These are phyloP conservation scores for Spodoptera picta DNA, from an alignment of 2,888 invertebrate genomes.

Conservation along the genomic window DNA sequence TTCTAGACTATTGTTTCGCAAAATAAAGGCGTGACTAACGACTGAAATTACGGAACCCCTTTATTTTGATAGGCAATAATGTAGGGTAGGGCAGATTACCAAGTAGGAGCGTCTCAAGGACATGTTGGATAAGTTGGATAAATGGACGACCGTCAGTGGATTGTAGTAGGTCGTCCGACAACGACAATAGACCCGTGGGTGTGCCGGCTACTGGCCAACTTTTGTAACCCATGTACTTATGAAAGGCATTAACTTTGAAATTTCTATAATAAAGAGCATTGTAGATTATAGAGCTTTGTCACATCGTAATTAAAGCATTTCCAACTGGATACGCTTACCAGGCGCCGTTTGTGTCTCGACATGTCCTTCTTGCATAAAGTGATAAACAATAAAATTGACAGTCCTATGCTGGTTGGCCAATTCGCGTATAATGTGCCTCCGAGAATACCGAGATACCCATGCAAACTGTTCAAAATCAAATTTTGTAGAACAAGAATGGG, in stretches of 20 bases:
- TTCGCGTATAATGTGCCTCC: no score
- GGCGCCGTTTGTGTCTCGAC: no score
- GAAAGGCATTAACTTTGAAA: constrained; percentile 18
- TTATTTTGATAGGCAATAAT: constrained; percentile 44
- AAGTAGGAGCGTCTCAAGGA: constrained; percentile 56
- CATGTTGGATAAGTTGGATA: constrained; percentile 40
- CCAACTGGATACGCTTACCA: no score
- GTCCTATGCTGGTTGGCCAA: no score
- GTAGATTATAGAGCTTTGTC: constrained; percentile 19
- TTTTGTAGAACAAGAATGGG: no score
- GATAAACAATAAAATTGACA: no score
- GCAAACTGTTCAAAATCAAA: no score
- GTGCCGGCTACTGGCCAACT: constrained; percentile 51
- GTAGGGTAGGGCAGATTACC: constrained; percentile 54
- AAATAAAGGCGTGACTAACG: constrained; percentile 28
- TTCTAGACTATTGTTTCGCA: constrained; percentile 33
- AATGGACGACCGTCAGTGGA: constrained; percentile 54
- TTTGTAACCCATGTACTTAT: constrained; percentile 11
- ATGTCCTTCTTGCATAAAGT: no score
- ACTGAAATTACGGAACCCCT: constrained; percentile 38
- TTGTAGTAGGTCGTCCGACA: constrained; percentile 66
- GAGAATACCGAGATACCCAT: no score
- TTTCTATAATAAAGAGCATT: constrained; percentile 40
- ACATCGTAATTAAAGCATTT: constrained; percentile 19
- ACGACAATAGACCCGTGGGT: constrained; percentile 55